Percentiles rank a stretch among this genome's conserved stretches.
Conservation (phyloP, 92 coral and sea anemone genomes). For the Porites rus region DNA sequence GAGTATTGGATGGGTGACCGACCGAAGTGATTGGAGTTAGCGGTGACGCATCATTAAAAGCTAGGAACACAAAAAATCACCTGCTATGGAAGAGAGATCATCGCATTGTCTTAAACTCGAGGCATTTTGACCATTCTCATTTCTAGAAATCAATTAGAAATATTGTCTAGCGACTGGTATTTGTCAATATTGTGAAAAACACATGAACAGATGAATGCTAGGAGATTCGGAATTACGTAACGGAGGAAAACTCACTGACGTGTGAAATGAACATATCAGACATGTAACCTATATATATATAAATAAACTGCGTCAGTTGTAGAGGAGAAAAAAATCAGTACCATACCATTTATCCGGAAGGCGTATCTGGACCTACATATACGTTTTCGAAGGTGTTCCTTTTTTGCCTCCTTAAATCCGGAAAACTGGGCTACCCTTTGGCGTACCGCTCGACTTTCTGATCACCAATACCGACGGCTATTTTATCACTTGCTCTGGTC, state of each 20-base stretch:
- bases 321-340: not conserved
- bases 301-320: slow-evolving; percentile 1
- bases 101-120: not conserved
- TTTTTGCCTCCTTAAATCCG: slow-evolving; percentile 20
- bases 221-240: slow-evolving; percentile 26
- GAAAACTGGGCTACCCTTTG: not conserved
- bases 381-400: not conserved
- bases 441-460: not conserved
- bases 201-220: not conserved
- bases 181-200: slow-evolving; percentile 21
- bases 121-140: not conserved
- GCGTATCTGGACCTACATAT: not conserved
- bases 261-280: not conserved
- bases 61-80: not conserved
- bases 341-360: slow-evolving; percentile 32
- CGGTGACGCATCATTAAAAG: not conserved
- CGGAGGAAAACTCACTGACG: not conserved
- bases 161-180: not conserved
- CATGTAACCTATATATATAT: not conserved
- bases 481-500: too few species aligned
- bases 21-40: too few species aligned
- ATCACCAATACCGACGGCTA: slow-evolving; percentile 3
- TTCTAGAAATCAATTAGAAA: slow-evolving; percentile 14
- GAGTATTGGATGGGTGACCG: too few species aligned
- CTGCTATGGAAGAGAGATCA: not conserved